phyloP scores from a whole-genome alignment of 1,140 invertebrate genomes.

The Pararge aegeria region DNA sequence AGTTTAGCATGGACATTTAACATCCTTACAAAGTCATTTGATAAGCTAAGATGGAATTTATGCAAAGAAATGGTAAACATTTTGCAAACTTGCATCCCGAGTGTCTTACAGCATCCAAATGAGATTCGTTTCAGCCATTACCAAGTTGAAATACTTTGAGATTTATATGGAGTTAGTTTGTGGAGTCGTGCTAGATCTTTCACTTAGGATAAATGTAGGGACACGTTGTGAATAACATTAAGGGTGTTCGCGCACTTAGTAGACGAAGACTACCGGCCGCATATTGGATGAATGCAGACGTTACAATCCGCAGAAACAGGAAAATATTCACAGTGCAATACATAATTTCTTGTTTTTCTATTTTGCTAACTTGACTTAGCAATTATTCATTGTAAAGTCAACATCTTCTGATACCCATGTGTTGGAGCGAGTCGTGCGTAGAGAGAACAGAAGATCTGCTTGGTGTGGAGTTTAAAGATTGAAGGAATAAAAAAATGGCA shows the following conservation, averaged over 20 bases:
- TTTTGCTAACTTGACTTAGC: no score
- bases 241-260: background rate
- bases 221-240: constrained; percentile 64
- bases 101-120: constrained; percentile 11
- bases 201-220: constrained; percentile 63
- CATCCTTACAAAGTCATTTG: background rate
- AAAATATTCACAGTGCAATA: no score
- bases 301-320: no score
- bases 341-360: no score
- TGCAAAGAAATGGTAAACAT: constrained; percentile 2
- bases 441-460: no score
- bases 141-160: constrained; percentile 43
- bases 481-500: no score
- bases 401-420: no score
- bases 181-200: constrained; percentile 65
- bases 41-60: background rate
- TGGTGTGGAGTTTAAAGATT: no score
- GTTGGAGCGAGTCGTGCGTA: no score
- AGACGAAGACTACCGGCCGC: background rate
- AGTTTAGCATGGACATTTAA: background rate
- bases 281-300: background rate
- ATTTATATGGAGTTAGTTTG: constrained; percentile 50
- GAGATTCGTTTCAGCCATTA: constrained; percentile 20
- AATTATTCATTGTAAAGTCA: no score
- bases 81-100: constrained; percentile 13